These are phyloP conservation scores for Scrobipalpa atriplicella DNA, from an alignment of 2,888 invertebrate genomes.

Conservation along the genomic window DNA sequence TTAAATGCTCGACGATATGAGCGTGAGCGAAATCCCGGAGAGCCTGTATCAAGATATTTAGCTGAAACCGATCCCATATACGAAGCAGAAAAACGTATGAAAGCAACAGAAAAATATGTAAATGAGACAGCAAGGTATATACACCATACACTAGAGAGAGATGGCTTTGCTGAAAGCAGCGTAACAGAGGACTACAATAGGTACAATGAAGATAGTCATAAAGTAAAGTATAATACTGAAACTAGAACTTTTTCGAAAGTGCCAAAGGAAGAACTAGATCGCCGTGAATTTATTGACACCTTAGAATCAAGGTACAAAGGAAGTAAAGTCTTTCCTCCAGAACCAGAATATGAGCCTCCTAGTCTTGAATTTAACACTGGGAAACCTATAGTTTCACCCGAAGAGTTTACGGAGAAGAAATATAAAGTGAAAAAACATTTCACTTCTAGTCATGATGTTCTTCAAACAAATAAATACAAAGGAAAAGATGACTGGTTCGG, in stretches of 20 bases:
- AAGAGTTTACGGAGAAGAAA: slow-evolving; percentile 81
- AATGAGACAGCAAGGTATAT: slow-evolving; percentile 83
- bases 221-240: slow-evolving; percentile 72
- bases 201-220: slow-evolving; percentile 73
- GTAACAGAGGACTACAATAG: slow-evolving; percentile 77
- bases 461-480: slow-evolving; percentile 74
- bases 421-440: slow-evolving; percentile 73
- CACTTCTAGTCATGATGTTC: slow-evolving; percentile 76
- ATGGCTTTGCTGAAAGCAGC: slow-evolving; percentile 79
- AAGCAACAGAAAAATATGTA: slow-evolving; percentile 81
- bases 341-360: slow-evolving; percentile 85
- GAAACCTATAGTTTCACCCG: slow-evolving; percentile 84
- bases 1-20: slow-evolving; percentile 84
- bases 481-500: slow-evolving; percentile 72
- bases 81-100: slow-evolving; percentile 73
- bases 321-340: slow-evolving; percentile 71
- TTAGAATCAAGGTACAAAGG: slow-evolving; percentile 56
- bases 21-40: slow-evolving; percentile 64
- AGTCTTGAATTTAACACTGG: slow-evolving; percentile 83
- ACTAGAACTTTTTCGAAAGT: slow-evolving; percentile 64
- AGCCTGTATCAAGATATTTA: slow-evolving; percentile 70
- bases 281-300: slow-evolving; percentile 67
- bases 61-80: slow-evolving; percentile 76
- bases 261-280: slow-evolving; percentile 64
- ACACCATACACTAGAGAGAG: slow-evolving; percentile 80